Percentiles rank a stretch among this genome's conserved stretches.
These are phyloP conservation scores for Trissoscelio sp. DNA, from an alignment of 2,888 invertebrate genomes.

Conservation along the genomic window DNA sequence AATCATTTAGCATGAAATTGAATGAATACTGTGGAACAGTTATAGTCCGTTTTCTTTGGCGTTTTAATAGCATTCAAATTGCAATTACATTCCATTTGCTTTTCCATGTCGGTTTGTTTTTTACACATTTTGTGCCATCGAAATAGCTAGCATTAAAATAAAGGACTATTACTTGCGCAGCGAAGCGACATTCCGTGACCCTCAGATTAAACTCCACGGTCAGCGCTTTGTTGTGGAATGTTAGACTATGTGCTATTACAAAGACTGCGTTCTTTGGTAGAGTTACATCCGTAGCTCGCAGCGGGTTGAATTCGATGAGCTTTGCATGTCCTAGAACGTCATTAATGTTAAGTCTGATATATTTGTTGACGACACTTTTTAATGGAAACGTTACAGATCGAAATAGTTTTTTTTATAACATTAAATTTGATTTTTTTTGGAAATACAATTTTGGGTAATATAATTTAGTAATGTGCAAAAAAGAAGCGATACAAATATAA, in stretches of 20 bases:
- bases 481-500: too few relatives aligned
- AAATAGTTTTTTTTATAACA: too few relatives aligned
- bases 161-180: conserved; percentile 88
- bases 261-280: conserved; percentile 94
- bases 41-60: neutral
- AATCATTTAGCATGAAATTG: conserved; percentile 5
- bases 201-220: conserved; percentile 95
- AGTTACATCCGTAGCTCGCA: conserved; percentile 89
- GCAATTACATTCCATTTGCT: neutral
- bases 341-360: too few relatives aligned
- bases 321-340: conserved; percentile 91
- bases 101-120: conserved; percentile 3
- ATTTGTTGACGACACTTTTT: too few relatives aligned
- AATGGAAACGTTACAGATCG: too few relatives aligned
- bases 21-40: conserved; percentile 2
- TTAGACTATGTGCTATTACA: conserved; percentile 96
- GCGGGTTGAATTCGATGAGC: conserved; percentile 96
- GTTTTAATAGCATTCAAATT: conserved; percentile 2
- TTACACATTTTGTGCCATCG: neutral
- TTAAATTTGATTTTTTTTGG: too few relatives aligned
- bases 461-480: too few relatives aligned
- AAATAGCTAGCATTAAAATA: conserved; percentile 17
- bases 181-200: conserved; percentile 97
- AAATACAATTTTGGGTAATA: too few relatives aligned
- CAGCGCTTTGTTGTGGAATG: conserved; percentile 96